Conservation (phyloP, 2,888 invertebrate species). For the Allacma fusca region DNA sequence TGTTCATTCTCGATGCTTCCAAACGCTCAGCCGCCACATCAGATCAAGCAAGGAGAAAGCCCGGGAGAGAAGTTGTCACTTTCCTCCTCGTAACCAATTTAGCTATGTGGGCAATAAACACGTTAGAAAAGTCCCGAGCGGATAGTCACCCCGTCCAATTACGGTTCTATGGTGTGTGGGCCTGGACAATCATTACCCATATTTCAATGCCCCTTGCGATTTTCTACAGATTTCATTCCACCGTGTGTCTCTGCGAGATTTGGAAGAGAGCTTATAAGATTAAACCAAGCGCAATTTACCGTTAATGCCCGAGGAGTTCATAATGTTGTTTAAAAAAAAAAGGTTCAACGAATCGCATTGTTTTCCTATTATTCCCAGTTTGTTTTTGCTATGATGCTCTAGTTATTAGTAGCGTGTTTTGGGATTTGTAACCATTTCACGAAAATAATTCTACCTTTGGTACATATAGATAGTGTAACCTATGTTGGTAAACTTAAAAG, state of each 20-base stretch:
- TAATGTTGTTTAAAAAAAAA: no score
- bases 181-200: constrained; percentile 66
- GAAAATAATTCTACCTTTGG: no score
- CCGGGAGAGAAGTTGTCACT: constrained; percentile 91
- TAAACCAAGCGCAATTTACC: constrained; percentile 69
- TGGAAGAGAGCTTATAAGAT: constrained; percentile 96
- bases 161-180: constrained; percentile 66
- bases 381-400: no score
- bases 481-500: no score
- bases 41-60: constrained; percentile 84
- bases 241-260: constrained; percentile 93
- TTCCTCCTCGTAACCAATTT: constrained; percentile 85
- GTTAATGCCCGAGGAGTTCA: neutral
- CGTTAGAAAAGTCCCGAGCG: constrained; percentile 65
- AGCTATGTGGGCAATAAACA: constrained; percentile 84
- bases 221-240: constrained; percentile 83
- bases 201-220: constrained; percentile 66
- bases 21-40: constrained; percentile 82
- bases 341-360: no score
- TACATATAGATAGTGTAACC: no score
- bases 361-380: no score
- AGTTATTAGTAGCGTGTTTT: no score
- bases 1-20: constrained; percentile 90
- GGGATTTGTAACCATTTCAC: no score
- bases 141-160: constrained; percentile 66